Base-by-base conservation (phyloP, 2,888 invertebrate species). In the Dorcus parallelipipedus region DNA sequence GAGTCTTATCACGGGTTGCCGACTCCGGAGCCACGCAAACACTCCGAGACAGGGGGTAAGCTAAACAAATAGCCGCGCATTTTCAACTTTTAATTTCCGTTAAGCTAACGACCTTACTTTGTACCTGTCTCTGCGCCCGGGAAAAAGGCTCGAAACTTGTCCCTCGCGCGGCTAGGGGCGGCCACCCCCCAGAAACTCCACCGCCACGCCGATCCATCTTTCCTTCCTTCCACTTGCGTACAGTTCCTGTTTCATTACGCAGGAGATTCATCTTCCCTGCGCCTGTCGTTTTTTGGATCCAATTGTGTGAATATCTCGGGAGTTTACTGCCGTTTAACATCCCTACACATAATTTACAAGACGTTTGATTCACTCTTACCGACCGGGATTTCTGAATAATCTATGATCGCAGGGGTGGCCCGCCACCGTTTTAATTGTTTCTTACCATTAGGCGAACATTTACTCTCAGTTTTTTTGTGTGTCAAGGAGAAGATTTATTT, bases 181-280 rank as follows among this genome's bases (percentile, higher is more conserved):
- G 40, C 33, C 33, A 17, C 49, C 41, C 41, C 41, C 10, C 8
- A 2, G 49, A 45, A 45, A 42, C 38, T 43, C 38, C 56, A 40
- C 26, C 26, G 26, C 26, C 26, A 33, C 45, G 50, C 49, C 68
- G 67, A 71, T 72, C 73, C 71, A 72, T 71, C 73, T 72, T 71
- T 69, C 68, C 65, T 69, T 40, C 26, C 26, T 33, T 33, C 63
- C 70, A 63, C 65, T 67, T 68, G 67, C 70, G 64, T 59, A 63
- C 65, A 68, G 69, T 72, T 73, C 72, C 71, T 70, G 73, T 74
- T 74, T 74, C 74, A 74, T 74, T 73, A 73, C 71, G 68, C 67
- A 67, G 67, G 67, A 73, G 72, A 73, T 74, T 71, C 73, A 71
- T 74, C 74, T 74, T 74, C 68, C 62, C 62, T 63, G 63, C 64